Evolutionary conservation across 2,797 vertebrate genomes (phyloP).

Genomic region (Sebastiscus tertius): DNA sequence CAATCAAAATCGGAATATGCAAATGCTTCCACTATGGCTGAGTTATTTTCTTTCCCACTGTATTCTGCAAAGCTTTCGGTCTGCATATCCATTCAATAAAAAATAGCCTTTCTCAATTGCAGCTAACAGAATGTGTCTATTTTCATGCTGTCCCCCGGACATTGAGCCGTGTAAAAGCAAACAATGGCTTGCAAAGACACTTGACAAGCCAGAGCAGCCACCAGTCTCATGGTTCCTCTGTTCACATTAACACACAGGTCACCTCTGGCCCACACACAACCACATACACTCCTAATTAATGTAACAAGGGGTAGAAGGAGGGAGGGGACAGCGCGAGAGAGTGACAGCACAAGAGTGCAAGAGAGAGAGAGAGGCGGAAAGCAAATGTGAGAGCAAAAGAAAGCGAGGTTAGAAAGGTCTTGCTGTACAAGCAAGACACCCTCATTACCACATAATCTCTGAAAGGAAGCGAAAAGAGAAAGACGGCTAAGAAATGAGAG

Average conservation of each 20-base stretch:
- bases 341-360: slow-evolving; percentile 3
- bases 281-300: slow-evolving; percentile 49
- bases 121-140: neutral
- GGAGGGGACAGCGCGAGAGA: slow-evolving; percentile 26
- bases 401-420: slow-evolving; percentile 51
- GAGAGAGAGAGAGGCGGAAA: slow-evolving; percentile 2
- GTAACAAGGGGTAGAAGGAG: slow-evolving; percentile 37
- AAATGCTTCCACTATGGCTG: neutral
- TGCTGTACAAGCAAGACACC: slow-evolving; percentile 36
- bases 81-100: neutral
- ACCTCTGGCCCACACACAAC: slow-evolving; percentile 24
- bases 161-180: neutral
- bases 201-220: slow-evolving; percentile 19
- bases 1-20: slow-evolving; percentile 21
- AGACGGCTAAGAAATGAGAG: slow-evolving; percentile 34
- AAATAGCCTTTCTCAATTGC: neutral
- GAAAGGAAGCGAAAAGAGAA: slow-evolving; percentile 41
- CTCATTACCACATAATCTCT: slow-evolving; percentile 66
- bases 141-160: neutral
- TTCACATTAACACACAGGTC: slow-evolving; percentile 56
- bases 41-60: neutral
- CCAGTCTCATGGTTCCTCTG: slow-evolving; percentile 12
- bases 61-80: neutral
- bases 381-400: slow-evolving; percentile 24
- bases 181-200: slow-evolving; percentile 13